Evolutionary conservation across 2,113 vertebrate species (phyloP).

Genomic region (Excalfactoria chinensis): DNA sequence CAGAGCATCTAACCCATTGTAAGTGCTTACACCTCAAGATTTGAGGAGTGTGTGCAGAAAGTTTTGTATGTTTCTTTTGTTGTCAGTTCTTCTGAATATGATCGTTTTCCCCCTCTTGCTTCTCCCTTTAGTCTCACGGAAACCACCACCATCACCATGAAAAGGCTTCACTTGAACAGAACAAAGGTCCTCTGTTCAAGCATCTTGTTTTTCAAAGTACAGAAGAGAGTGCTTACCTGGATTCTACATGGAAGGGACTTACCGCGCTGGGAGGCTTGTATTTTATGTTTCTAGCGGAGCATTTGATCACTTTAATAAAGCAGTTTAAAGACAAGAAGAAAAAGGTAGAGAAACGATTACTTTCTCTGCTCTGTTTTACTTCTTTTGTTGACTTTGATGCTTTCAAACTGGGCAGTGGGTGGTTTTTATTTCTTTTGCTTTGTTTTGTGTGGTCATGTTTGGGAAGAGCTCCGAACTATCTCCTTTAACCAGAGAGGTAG

Average conservation of each 20-base stretch:
- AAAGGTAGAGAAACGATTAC: conserved; percentile 82
- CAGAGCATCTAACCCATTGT: neutral
- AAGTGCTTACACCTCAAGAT: neutral
- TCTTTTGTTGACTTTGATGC: neutral
- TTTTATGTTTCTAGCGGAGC: conserved; percentile 98
- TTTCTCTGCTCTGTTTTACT: neutral
- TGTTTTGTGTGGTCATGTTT: neutral
- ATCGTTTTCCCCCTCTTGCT: neutral
- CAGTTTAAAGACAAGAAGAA: conserved; percentile 98
- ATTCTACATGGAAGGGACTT: conserved; percentile 93
- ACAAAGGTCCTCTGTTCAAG: conserved; percentile 71
- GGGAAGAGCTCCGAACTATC: neutral
- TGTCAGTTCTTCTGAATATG: neutral
- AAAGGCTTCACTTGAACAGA: conserved; percentile 70
- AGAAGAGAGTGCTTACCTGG: conserved; percentile 83
- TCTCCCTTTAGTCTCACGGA: conserved; percentile 78
- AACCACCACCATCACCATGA: conserved; percentile 81
- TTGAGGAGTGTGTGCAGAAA: neutral
- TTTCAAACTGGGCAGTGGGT: neutral
- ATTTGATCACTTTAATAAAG: conserved; percentile 95
- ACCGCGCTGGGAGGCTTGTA: conserved; percentile 94
- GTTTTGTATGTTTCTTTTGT: neutral
- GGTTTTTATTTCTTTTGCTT: too few species aligned
- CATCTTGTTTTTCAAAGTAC: conserved; percentile 74
- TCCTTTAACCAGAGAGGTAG: neutral